Base-by-base conservation (phyloP, 2,797 vertebrate species). In the Coregonus sp. region DNA sequence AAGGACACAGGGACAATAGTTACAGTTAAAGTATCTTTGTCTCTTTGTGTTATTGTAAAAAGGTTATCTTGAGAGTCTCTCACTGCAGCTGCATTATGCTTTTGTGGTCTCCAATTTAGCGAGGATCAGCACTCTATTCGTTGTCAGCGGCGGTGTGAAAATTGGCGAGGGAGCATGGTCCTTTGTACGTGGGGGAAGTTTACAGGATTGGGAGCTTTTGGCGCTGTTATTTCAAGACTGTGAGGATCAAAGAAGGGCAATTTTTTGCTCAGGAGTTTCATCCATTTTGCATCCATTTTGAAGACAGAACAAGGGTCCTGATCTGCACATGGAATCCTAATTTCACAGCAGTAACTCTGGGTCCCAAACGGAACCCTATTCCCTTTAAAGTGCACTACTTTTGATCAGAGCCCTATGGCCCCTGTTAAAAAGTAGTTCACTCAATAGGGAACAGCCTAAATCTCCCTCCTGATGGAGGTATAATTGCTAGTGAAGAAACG, bases 221-320 rank as follows among this genome's bases (percentile, higher is more conserved):
- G 90, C 92, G 84, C 91, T 94, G 91, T 93, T 92, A 94, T 94
- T 93, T 88, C 86, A 89, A 93, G 89, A 91, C 88, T 92, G 90
- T 93, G 89, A 94, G 94, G 94, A 96, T 96, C 95, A 95, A 95
- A 96, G 92, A 95, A 89, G 93, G 91, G 89, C 91, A 90, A 93
- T 96, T 95, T 95, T 50, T 56, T 54, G 88, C 92, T 93, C 91
- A 88, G 91, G 94, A 93, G 92, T 94, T 95, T 95, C 93, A 94
- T 95, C 93, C 94, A 94, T 96, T 96, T 95, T 95, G 92, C 91
- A 93, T 95, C 91, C 87, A 84, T 94, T 95, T 95, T 89, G 90
- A 88, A 93, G 87, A 85, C 88, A 77, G 82, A 92, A 91, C 89
- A 86, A 86, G 83, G 85, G 83, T 81, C 88, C 88, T 90, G 89